phyloP scores from a whole-genome alignment of 2,113 vertebrate species.

The Triplophysa siluroides region DNA sequence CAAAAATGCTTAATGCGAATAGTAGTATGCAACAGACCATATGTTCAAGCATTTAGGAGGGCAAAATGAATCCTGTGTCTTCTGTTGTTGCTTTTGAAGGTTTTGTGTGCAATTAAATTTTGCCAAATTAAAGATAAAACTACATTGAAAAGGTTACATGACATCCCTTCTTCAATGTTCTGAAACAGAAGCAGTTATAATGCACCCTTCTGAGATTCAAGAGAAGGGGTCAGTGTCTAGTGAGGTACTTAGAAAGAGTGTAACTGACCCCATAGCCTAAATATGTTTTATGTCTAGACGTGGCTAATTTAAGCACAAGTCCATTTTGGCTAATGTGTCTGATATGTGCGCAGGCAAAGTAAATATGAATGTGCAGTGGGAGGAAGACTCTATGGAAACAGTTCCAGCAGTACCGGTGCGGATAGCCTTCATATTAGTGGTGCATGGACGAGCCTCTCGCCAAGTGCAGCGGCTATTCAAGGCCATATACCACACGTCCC shows the following conservation, averaged over 20 bases:
- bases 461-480: conserved; percentile 97
- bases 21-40: no score
- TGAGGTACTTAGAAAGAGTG: not conserved
- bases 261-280: not conserved
- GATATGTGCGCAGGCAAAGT: conserved; percentile 82
- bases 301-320: not conserved
- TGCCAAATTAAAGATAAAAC: no score
- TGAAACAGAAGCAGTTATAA: not conserved
- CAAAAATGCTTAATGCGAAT: no score
- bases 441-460: conserved; percentile 92
- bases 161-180: no score
- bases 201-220: not conserved
- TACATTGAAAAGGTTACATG: no score
- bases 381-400: conserved; percentile 89
- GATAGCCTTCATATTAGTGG: conserved; percentile 94
- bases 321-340: conserved; percentile 23
- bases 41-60: no score
- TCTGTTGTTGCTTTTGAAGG: no score
- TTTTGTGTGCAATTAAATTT: no score
- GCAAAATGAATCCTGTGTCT: no score
- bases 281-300: not conserved
- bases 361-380: conserved; percentile 91
- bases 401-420: conserved; percentile 84
- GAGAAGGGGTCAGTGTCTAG: not conserved
- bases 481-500: conserved; percentile 95